Percentiles rank a stretch among this genome's conserved stretches.
Evolutionary conservation across 2,888 invertebrate genomes (phyloP).

Genomic region (Lasioglossum calceatum): DNA sequence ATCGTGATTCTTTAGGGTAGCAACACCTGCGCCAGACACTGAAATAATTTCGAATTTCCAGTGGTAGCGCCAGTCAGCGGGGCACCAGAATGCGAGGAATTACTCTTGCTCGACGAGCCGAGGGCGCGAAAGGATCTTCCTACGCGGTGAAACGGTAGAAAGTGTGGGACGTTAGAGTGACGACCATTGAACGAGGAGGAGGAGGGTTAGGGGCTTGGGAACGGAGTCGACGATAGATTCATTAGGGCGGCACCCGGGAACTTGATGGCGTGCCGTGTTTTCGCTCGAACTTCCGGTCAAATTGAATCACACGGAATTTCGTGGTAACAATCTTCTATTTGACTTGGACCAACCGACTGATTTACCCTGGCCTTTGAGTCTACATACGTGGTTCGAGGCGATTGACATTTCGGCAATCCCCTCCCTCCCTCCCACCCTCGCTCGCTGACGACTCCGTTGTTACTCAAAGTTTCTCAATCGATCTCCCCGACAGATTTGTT

Average conservation of each 20-base stretch:
- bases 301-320: constrained; percentile 75
- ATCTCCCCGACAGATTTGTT: neutral
- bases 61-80: neutral
- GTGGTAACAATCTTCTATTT: constrained; percentile 79
- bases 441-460: constrained; percentile 4
- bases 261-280: constrained; percentile 53
- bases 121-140: constrained; percentile 10
- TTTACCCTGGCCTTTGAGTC: constrained; percentile 67
- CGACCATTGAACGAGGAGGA: constrained; percentile 9
- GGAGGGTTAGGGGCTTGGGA: constrained; percentile 15
- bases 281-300: constrained; percentile 70
- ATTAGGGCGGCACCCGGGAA: constrained; percentile 57
- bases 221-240: constrained; percentile 68
- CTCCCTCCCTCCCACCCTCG: neutral
- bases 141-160: neutral
- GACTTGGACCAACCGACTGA: constrained; percentile 76
- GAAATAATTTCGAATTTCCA: constrained; percentile 4
- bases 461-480: constrained; percentile 9
- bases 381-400: constrained; percentile 33
- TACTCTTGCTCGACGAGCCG: constrained; percentile 3
- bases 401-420: constrained; percentile 12
- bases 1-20: neutral
- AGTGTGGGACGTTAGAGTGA: constrained; percentile 5
- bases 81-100: neutral
- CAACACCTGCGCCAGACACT: constrained; percentile 1